A percentile compares a stretch with the other conserved stretches of the same genome.
phyloP scores from a whole-genome alignment of 2,888 invertebrate species.

The Octodonta nipae region DNA sequence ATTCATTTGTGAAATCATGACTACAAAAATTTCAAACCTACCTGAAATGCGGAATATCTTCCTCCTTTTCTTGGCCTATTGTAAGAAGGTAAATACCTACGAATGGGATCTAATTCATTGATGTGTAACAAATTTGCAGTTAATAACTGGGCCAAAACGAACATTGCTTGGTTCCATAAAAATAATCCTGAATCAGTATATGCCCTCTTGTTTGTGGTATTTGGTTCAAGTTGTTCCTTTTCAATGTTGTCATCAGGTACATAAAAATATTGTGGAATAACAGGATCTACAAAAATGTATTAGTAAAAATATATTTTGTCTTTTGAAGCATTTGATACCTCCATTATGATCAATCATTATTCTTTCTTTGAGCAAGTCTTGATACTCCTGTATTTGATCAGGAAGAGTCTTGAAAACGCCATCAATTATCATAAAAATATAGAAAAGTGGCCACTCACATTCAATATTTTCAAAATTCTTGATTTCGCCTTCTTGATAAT shows the following conservation, averaged over 20 bases:
- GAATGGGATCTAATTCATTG: conserved; percentile 89
- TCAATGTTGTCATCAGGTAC: conserved; percentile 63
- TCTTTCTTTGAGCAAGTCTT: conserved; percentile 66
- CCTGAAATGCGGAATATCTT: conserved; percentile 96
- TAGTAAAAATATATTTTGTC: background rate
- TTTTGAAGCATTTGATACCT: conserved; percentile 37
- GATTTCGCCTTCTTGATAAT: conserved; percentile 82
- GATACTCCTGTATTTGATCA: conserved; percentile 86
- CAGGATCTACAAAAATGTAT: conserved; percentile 53
- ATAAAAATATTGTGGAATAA: conserved; percentile 89
- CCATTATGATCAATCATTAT: conserved; percentile 71
- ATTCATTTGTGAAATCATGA: background rate
- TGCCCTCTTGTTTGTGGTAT: conserved; percentile 23
- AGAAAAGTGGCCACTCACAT: conserved; percentile 96
- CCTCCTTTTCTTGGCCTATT: conserved; percentile 84
- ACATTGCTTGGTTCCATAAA: conserved; percentile 93
- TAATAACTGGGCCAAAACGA: conserved; percentile 82
- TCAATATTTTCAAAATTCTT: conserved; percentile 93
- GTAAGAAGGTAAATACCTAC: conserved; percentile 89
- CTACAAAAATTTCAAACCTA: conserved; percentile 27
- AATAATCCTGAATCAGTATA: conserved; percentile 51
- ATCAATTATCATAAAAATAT: conserved; percentile 90
- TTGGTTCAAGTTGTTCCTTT: conserved; percentile 55
- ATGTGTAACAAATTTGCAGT: conserved; percentile 81
- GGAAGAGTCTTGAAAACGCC: conserved; percentile 78